Evolutionary conservation across 2,888 invertebrate species (phyloP).

Genomic region (Aplocera efformata): DNA sequence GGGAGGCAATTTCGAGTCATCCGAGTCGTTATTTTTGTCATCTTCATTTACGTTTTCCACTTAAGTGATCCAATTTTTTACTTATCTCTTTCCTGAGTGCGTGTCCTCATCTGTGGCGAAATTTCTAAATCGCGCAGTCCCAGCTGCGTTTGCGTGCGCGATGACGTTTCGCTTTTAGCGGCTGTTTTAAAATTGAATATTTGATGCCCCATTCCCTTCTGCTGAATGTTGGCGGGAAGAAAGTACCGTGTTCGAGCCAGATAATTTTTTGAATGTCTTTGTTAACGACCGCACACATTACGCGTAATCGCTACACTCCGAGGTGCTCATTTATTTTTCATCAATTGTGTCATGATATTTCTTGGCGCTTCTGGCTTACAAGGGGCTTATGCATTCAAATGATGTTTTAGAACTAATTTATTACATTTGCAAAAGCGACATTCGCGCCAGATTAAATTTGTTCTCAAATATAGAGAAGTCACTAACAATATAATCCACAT

Average conservation of each 20-base stretch:
- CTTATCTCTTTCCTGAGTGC: constrained; percentile 72
- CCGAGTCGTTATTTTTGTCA: constrained; percentile 64
- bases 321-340: constrained; percentile 54
- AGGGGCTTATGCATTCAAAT: no score
- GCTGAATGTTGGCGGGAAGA: constrained; percentile 68
- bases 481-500: constrained; percentile 21
- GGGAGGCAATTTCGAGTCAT: constrained; percentile 61
- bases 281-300: constrained; percentile 63
- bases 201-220: constrained; percentile 77
- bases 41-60: constrained; percentile 73
- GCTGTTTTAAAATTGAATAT: constrained; percentile 80
- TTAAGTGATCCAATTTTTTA: constrained; percentile 74
- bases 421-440: no score
- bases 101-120: constrained; percentile 76
- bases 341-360: constrained; percentile 38
- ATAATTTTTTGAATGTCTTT: constrained; percentile 72
- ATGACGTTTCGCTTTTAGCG: constrained; percentile 81
- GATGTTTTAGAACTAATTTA: no score
- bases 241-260: constrained; percentile 59
- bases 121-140: constrained; percentile 76
- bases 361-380: constrained; percentile 26
- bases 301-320: constrained; percentile 51
- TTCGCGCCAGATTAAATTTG: no score
- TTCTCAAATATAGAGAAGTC: background rate
- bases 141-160: constrained; percentile 73